Base-by-base conservation (phyloP, 2,113 vertebrate genomes). In the Macquaria ambigua region DNA sequence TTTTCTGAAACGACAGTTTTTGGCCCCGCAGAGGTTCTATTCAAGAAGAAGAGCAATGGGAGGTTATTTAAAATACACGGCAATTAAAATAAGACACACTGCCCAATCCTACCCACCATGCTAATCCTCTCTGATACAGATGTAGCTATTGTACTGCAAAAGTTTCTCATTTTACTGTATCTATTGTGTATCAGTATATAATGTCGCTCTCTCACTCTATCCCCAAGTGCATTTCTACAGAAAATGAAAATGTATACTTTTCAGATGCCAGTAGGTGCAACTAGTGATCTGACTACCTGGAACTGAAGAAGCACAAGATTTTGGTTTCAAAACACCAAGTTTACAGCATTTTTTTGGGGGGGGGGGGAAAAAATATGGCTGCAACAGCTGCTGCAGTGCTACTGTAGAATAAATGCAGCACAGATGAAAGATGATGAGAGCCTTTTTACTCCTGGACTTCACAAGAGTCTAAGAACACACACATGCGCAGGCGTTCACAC, bases 31-130 rank as follows among this genome's bases (percentile, higher is more conserved):
- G 86, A 91, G 82, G 75, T 91, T 94, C 83, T 82, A 83, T 90
- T 91, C 81, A 90, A 93, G 78, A 89, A 84, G 85, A 81, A 79
- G 84, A 90, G 89, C 81, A 81, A 84, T 89, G 88, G 84, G 87
- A 92, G 89, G 87, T 91, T 82, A 93, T 92, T 92, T 94, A 90
- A 92, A 95, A 92, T 88, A 91, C 81, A 92, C 77, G n/a, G 83
- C 93, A 94, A 94, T 95, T 93, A 93, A 90, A 94, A 92, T 86
- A 73, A 90, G 81, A 94, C 88, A 92, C 79, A 85, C 72, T 77
- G 81, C 61, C 81, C 90, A 92, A 91, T 83, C 74, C 79, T 72
- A 70, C 69, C 71, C 63, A 77, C 71, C 66, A 70, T 74, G 81
- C 70, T 94, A 94, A 94, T 94, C 90, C 89, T 82, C 78, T 90